Evolutionary conservation across 2,888 invertebrate species (phyloP).

Genomic region (Linnaemya tessellans): DNA sequence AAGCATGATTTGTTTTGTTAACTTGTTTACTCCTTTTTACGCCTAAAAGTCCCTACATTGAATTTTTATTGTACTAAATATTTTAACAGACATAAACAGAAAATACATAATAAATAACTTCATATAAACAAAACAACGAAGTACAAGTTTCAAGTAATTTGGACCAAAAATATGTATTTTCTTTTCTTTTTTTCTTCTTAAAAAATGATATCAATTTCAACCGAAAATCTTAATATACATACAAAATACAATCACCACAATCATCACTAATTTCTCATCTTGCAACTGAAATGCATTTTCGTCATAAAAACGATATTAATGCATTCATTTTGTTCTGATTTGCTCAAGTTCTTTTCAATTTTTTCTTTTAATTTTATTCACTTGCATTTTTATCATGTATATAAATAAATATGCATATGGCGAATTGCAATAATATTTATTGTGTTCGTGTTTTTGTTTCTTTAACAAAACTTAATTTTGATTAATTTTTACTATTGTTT

Average conservation of each 20-base stretch:
- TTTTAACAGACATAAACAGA: constrained; percentile 27
- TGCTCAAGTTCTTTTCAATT: constrained; percentile 30
- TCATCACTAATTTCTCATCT: constrained; percentile 22
- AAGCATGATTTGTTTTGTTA: constrained; percentile 58
- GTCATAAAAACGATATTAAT: constrained; percentile 15
- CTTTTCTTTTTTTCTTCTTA: constrained; percentile 76
- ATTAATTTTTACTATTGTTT: constrained; percentile 44
- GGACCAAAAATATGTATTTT: constrained; percentile 76
- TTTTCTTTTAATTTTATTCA: neutral
- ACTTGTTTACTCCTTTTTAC: neutral
- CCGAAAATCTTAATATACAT: constrained; percentile 42
- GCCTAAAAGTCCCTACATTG: neutral
- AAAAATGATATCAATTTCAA: constrained; percentile 62
- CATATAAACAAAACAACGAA: constrained; percentile 68
- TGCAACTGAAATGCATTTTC: constrained; percentile 30
- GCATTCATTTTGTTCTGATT: constrained; percentile 37
- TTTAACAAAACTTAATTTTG: constrained; percentile 30
- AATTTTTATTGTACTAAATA: neutral
- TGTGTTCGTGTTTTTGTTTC: constrained; percentile 3
- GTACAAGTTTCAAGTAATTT: constrained; percentile 76
- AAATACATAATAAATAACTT: constrained; percentile 54
- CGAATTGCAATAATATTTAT: constrained; percentile 4
- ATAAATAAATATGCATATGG: neutral
- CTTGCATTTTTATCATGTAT: constrained; percentile 7
- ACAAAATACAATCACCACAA: constrained; percentile 38